Percentiles rank a stretch among this genome's conserved stretches.
These are phyloP conservation scores for Apeira syringaria DNA, from an alignment of 2,888 invertebrate genomes.

Conservation along the genomic window DNA sequence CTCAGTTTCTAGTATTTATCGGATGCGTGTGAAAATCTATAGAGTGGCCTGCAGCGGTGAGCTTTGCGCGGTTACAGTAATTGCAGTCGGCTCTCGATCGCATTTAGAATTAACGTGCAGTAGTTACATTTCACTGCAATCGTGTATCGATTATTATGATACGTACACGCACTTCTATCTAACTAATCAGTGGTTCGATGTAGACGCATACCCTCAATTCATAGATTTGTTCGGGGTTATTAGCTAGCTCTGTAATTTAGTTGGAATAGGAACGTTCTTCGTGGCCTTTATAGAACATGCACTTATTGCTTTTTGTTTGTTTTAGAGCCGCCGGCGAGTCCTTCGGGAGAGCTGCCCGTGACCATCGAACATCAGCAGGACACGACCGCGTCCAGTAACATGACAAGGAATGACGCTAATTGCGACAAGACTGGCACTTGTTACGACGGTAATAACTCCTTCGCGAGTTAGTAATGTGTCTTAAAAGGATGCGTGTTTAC, in stretches of 20 bases:
- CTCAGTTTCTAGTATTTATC: constrained; percentile 39
- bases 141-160: constrained; percentile 69
- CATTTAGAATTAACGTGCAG: constrained; percentile 48
- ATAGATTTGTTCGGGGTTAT: constrained; percentile 55
- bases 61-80: constrained; percentile 55
- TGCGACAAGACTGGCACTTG: constrained; percentile 98
- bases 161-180: constrained; percentile 50
- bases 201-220: constrained; percentile 41
- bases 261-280: constrained; percentile 34
- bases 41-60: constrained; percentile 54
- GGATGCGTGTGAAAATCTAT: constrained; percentile 69
- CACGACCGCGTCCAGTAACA: constrained; percentile 86
- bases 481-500: constrained; percentile 9
- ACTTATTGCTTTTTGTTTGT: constrained; percentile 45
- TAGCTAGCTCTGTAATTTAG: constrained; percentile 36
- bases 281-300: constrained; percentile 21
- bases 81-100: constrained; percentile 52
- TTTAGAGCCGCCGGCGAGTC: constrained; percentile 77
- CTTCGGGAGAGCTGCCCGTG: constrained; percentile 85
- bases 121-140: constrained; percentile 52
- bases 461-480: constrained; percentile 14
- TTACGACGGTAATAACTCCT: constrained; percentile 90
- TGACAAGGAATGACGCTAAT: constrained; percentile 91
- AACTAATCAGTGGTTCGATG: constrained; percentile 52
- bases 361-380: constrained; percentile 92